Evolutionary conservation across 2,113 vertebrate species (phyloP).

Genomic region (Gallinago paraguaiae): DNA sequence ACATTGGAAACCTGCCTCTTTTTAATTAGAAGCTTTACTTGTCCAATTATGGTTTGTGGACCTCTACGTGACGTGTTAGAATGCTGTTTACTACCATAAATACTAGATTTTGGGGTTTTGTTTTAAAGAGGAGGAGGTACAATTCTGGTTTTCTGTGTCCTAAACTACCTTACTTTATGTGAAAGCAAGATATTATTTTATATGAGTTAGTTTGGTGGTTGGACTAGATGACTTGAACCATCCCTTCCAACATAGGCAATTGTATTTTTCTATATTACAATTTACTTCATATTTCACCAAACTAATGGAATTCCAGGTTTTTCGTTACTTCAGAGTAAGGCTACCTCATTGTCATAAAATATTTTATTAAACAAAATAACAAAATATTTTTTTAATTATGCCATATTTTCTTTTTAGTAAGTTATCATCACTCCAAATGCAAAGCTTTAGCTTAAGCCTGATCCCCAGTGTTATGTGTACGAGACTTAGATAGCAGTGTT

Average conservation of each 20-base stretch:
- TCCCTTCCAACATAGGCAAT: too few relatives aligned
- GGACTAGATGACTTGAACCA: too few relatives aligned
- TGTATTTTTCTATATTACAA: not conserved
- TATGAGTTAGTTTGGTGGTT: not conserved
- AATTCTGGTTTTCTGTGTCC: not conserved
- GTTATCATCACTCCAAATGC: not conserved
- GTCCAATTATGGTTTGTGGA: not conserved
- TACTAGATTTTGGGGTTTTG: not conserved
- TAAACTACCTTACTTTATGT: not conserved
- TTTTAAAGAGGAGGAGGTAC: not conserved
- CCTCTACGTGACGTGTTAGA: not conserved
- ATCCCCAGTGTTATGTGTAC: not conserved
- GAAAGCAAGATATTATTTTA: not conserved
- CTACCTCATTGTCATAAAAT: not conserved
- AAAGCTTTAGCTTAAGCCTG: not conserved
- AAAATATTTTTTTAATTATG: not conserved
- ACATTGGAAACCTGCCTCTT: not conserved
- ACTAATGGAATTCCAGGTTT: not conserved
- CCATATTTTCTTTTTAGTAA: not conserved
- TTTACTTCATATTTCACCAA: not conserved
- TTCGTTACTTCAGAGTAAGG: not conserved
- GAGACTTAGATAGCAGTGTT: not conserved
- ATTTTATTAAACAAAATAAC: not conserved
- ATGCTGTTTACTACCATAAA: too few relatives aligned
- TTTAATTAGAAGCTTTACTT: not conserved